Conservation (phyloP, 2,797 vertebrate genomes). For the Halcyon smyrnensis region DNA sequence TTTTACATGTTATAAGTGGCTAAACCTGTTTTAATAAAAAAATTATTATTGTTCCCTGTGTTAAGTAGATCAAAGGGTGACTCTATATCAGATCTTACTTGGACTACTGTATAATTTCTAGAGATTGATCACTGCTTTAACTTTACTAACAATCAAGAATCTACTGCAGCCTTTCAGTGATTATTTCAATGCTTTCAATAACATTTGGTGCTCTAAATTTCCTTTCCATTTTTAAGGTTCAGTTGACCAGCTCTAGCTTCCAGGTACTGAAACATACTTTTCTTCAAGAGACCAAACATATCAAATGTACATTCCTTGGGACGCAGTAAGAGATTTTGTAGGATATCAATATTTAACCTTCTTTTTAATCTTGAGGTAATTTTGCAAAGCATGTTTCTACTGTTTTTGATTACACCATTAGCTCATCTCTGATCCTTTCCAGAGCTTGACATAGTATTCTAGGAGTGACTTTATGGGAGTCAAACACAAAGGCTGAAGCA, state of each 20-base stretch:
- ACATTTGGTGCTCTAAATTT: background rate
- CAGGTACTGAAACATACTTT: background rate
- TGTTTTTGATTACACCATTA: background rate
- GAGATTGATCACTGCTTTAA: background rate
- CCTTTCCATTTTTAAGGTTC: background rate
- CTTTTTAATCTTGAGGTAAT: background rate
- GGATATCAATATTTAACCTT: background rate
- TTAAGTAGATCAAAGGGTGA: background rate
- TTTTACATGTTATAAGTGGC: background rate
- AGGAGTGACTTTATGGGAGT: background rate
- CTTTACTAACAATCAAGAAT: background rate
- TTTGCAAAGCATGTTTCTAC: background rate
- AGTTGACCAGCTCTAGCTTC: background rate
- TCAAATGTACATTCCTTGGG: fast-evolving
- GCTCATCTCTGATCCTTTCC: background rate
- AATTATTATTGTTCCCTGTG: background rate
- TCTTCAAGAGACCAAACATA: background rate
- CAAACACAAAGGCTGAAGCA: background rate
- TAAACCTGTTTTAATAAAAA: too few relatives aligned
- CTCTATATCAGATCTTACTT: background rate
- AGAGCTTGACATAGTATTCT: background rate
- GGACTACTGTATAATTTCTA: background rate
- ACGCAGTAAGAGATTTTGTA: background rate
- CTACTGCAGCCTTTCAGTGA: background rate
- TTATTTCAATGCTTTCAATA: background rate